A percentile compares a stretch with the other conserved stretches of the same genome.
Conservation (phyloP, 2,797 vertebrate species). For the Streptopelia turtur region DNA sequence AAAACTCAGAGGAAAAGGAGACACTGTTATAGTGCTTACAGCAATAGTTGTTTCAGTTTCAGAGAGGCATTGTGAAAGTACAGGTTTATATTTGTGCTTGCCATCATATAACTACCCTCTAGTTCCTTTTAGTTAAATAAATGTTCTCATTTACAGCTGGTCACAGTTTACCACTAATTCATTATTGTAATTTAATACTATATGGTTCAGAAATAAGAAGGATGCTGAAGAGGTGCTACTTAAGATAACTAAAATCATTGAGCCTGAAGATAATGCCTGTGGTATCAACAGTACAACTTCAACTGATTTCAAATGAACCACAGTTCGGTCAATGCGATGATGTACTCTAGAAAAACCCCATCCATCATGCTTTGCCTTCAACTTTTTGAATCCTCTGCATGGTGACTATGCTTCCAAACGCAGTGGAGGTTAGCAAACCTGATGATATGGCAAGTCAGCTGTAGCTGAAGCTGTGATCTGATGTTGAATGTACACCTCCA, state of each 20-base stretch:
- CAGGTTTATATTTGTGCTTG: background rate
- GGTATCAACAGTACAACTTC: background rate
- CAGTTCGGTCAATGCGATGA: accelerated
- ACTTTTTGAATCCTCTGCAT: background rate
- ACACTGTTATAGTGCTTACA: background rate
- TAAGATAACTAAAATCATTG: background rate
- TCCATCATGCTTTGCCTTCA: background rate
- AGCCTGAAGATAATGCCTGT: background rate
- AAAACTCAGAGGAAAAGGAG: background rate
- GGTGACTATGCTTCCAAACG: background rate
- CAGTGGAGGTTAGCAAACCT: background rate
- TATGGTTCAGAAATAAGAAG: background rate
- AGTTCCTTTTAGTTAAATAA: background rate
- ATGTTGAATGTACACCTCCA: background rate
- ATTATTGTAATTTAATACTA: background rate
- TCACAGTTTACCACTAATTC: background rate
- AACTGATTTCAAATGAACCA: background rate
- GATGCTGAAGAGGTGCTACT: background rate
- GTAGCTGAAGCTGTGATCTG: background rate
- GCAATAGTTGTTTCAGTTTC: background rate
- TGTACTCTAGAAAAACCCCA: accelerated
- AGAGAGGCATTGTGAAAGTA: background rate
- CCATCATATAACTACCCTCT: background rate
- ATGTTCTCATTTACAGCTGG: background rate
- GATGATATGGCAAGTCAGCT: background rate